Evolutionary conservation across 2,888 invertebrate species (phyloP).

Genomic region (Graphium colonna): DNA sequence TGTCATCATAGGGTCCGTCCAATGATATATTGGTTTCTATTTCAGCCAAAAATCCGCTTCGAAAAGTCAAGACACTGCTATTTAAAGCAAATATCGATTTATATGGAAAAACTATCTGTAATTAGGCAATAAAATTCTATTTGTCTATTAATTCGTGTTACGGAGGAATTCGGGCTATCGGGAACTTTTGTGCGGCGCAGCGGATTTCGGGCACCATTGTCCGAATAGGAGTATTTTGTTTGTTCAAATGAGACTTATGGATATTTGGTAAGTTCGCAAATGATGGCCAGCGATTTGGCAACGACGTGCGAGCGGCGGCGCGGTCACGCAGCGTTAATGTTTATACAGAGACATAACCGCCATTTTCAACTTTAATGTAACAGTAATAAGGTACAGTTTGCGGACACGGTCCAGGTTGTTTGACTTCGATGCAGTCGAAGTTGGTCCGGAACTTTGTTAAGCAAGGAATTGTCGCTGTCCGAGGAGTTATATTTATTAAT

Average conservation of each 20-base stretch:
- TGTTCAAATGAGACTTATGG: conserved; percentile 23
- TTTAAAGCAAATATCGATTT: not conserved
- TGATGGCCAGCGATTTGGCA: conserved; percentile 24
- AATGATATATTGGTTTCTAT: not conserved
- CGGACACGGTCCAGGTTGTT: not conserved
- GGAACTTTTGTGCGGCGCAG: conserved; percentile 5
- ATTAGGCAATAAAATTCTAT: not conserved
- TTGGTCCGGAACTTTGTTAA: conserved; percentile 15
- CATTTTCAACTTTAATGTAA: not conserved
- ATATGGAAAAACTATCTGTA: not conserved
- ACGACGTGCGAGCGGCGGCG: conserved; percentile 11
- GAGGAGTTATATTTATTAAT: conserved; percentile 17
- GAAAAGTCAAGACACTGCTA: too few relatives aligned
- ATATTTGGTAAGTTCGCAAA: conserved; percentile 24
- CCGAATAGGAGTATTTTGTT: conserved; percentile 13
- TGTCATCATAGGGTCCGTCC: not conserved
- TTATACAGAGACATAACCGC: not conserved
- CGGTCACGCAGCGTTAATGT: conserved; percentile 18
- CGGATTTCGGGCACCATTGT: conserved; percentile 10
- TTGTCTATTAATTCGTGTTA: not conserved
- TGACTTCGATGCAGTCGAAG: conserved; percentile 14
- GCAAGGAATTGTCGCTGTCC: conserved; percentile 15
- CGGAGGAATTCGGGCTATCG: too few relatives aligned
- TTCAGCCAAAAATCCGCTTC: not conserved
- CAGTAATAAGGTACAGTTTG: conserved; percentile 6